Percentiles rank a stretch among this genome's conserved stretches.
phyloP scores from a whole-genome alignment of 2,113 vertebrate species.

The Anhinga anhinga region DNA sequence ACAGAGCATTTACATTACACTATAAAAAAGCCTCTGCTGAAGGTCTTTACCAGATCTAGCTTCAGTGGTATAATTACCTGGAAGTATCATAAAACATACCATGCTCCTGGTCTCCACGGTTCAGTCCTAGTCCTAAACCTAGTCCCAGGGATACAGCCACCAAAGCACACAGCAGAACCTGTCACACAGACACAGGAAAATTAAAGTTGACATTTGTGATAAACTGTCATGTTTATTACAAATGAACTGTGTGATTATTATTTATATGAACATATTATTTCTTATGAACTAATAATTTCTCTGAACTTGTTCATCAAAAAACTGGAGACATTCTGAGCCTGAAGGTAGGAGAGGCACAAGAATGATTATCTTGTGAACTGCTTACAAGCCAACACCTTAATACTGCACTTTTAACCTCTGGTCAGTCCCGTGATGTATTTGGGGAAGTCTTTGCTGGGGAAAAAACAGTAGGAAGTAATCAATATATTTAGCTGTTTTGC shows the following conservation, averaged over 20 bases:
- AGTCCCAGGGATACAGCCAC: constrained; percentile 75
- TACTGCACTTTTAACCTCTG: background rate
- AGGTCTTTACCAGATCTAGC: background rate
- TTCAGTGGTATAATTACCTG: background rate
- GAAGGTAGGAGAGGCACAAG: background rate
- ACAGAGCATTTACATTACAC: background rate
- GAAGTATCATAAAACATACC: constrained; percentile 35
- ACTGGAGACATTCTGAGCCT: background rate
- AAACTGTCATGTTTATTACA: background rate
- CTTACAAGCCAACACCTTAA: background rate
- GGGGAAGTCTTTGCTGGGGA: background rate
- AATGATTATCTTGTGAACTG: background rate
- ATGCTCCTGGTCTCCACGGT: constrained; percentile 39
- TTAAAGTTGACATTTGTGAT: background rate
- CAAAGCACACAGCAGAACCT: constrained; percentile 76
- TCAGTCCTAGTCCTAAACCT: constrained; percentile 75
- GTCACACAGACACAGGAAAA: constrained; percentile 14
- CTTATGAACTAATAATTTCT: background rate
- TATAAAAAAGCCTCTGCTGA: background rate
- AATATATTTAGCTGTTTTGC: background rate
- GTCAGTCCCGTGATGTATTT: background rate
- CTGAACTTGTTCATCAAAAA: background rate
- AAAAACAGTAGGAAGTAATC: background rate
- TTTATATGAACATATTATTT: background rate
- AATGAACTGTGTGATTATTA: background rate